Evolutionary conservation across 2,797 vertebrate genomes (phyloP).

Genomic region (Mormyrops boulengeri): DNA sequence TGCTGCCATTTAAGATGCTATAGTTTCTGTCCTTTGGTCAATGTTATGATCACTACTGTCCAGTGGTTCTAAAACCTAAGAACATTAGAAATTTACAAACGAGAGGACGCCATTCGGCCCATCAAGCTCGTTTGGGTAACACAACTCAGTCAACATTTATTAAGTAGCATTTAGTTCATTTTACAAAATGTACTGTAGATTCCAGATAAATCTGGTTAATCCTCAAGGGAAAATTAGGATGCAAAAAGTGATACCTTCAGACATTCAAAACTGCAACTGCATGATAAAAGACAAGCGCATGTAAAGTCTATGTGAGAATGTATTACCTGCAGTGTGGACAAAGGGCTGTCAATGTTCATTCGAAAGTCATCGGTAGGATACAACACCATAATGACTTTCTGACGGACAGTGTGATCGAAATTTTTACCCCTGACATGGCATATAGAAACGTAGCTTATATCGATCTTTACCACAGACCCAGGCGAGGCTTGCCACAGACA

Average conservation of each 20-base stretch:
- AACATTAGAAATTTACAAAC: too few relatives aligned
- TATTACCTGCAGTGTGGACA: neutral
- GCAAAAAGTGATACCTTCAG: neutral
- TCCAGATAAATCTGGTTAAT: neutral
- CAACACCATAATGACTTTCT: neutral
- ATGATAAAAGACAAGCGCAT: neutral
- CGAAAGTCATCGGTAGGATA: neutral
- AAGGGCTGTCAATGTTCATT: neutral
- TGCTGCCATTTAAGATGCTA: neutral
- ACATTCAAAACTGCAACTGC: neutral
- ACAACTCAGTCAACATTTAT: neutral
- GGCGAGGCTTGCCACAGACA: neutral
- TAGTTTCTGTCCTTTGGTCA: neutral
- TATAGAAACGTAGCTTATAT: neutral
- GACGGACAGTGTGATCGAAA: neutral
- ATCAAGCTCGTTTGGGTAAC: too few relatives aligned
- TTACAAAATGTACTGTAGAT: neutral
- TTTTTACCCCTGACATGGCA: neutral
- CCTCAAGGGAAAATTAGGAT: neutral
- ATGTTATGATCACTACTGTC: too few relatives aligned
- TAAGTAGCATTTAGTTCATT: neutral
- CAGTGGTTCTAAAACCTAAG: too few relatives aligned
- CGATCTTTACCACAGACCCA: neutral
- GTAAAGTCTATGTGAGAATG: neutral
- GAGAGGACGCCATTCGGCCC: too few relatives aligned